Percentiles rank a stretch among this genome's conserved stretches.
Evolutionary conservation across 2,113 vertebrate genomes (phyloP).

Genomic region (Calidris pygmaea): DNA sequence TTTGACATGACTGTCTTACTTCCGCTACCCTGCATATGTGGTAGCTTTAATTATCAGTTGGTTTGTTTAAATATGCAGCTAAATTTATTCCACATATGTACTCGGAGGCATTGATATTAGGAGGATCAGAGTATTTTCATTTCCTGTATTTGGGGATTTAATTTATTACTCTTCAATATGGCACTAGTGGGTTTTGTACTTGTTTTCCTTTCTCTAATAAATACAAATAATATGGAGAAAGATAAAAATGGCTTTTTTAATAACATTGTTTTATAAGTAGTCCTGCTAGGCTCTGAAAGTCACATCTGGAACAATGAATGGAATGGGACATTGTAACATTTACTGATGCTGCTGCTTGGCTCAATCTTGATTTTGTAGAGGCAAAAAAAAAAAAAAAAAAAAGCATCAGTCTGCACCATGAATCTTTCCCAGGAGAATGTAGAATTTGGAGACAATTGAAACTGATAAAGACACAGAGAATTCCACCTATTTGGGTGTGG

Average conservation of each 20-base stretch:
- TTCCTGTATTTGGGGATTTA: conserved; percentile 37
- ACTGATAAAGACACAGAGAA: neutral
- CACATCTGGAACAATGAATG: neutral
- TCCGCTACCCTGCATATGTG: neutral
- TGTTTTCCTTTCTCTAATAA: conserved; percentile 23
- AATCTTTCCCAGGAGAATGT: neutral
- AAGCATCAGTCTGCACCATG: neutral
- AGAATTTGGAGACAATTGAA: neutral
- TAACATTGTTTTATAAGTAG: conserved; percentile 9
- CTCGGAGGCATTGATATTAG: neutral
- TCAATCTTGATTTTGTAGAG: conserved; percentile 18
- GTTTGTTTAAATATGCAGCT: neutral
- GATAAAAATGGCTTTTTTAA: neutral
- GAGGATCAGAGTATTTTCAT: conserved; percentile 14
- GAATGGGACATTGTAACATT: neutral
- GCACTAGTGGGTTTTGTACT: neutral
- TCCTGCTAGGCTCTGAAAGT: neutral
- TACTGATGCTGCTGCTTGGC: conserved; percentile 5
- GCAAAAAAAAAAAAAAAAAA: neutral
- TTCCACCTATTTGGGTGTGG: neutral
- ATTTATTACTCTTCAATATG: neutral
- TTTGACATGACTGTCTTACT: neutral
- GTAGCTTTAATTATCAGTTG: neutral
- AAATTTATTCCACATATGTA: neutral
- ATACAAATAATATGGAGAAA: conserved; percentile 19